Percentiles rank a stretch among this genome's conserved stretches.
Evolutionary conservation across 2,888 invertebrate species (phyloP).

Genomic region (Cyrtodaria siliqua): DNA sequence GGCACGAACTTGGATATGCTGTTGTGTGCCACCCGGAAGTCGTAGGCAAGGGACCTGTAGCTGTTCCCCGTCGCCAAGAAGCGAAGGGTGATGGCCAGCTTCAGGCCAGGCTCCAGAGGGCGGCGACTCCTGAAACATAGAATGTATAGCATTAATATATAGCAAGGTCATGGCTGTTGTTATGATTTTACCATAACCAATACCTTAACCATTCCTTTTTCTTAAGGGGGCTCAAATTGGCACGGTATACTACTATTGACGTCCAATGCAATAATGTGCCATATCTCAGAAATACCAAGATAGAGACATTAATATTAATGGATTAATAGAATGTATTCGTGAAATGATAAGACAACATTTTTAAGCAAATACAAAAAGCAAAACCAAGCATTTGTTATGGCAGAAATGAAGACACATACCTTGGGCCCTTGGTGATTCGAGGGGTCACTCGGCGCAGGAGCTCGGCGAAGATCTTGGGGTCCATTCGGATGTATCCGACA

Average conservation of each 20-base stretch:
- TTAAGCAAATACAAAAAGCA: constrained; percentile 3
- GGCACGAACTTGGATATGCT: constrained; percentile 22
- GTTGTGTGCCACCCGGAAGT: constrained; percentile 28
- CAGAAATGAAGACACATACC: constrained; percentile 6
- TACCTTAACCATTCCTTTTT: too few relatives aligned
- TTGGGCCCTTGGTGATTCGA: constrained; percentile 12
- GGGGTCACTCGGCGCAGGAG: constrained; percentile 11
- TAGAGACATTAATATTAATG: constrained; percentile 7
- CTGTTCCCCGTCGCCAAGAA: constrained; percentile 9
- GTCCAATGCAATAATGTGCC: too few relatives aligned
- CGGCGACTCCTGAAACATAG: background rate
- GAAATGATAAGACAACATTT: constrained; percentile 8
- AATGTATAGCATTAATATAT: constrained; percentile 2
- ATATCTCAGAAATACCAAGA: constrained; percentile 7
- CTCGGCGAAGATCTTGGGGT: constrained; percentile 6
- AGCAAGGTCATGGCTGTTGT: too few relatives aligned
- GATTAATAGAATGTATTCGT: constrained; percentile 5
- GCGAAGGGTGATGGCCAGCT: constrained; percentile 6
- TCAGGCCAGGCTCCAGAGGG: constrained; percentile 6
- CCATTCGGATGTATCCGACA: constrained; percentile 16
- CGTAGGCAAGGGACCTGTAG: constrained; percentile 11
- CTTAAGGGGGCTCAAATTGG: too few relatives aligned
- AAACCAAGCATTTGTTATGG: constrained; percentile 4
- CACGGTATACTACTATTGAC: too few relatives aligned
- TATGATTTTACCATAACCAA: too few relatives aligned